These are phyloP conservation scores for Pseudolycoriella hygida DNA, from an alignment of 2,888 invertebrate species.

Conservation along the genomic window DNA sequence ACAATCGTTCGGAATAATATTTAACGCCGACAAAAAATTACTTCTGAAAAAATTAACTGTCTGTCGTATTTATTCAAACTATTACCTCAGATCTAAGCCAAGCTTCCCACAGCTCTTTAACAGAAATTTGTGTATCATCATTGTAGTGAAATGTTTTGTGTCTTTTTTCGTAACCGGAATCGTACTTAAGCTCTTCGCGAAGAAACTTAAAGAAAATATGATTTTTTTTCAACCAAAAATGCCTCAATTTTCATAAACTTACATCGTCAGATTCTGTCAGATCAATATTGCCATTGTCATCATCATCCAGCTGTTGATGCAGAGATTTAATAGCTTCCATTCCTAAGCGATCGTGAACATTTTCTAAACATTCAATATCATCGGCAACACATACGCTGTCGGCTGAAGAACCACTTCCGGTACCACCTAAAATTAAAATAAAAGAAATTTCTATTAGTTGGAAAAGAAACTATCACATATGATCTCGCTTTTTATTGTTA, in stretches of 20 bases:
- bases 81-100: slow-evolving; percentile 85
- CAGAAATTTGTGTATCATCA: slow-evolving; percentile 95
- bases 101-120: slow-evolving; percentile 92
- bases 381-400: slow-evolving; percentile 32
- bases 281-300: slow-evolving; percentile 94
- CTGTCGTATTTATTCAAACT: not conserved
- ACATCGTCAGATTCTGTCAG: slow-evolving; percentile 95
- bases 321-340: slow-evolving; percentile 85
- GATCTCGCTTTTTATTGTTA: too few relatives aligned
- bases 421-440: slow-evolving; percentile 1
- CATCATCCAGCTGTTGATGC: slow-evolving; percentile 91
- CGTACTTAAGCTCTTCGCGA: slow-evolving; percentile 88
- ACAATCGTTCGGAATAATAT: too few relatives aligned
- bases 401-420: not conserved
- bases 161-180: slow-evolving; percentile 80
- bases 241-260: slow-evolving; percentile 29
- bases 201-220: slow-evolving; percentile 48
- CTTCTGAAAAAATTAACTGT: not conserved
- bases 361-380: slow-evolving; percentile 55
- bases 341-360: slow-evolving; percentile 64
- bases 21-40: not conserved
- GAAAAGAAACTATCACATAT: not conserved
- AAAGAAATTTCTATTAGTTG: too few relatives aligned
- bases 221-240: not conserved
- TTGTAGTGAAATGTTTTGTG: slow-evolving; percentile 91